Evolutionary conservation across 2,113 vertebrate species (phyloP).

Genomic region (Ginglymostoma cirratum): DNA sequence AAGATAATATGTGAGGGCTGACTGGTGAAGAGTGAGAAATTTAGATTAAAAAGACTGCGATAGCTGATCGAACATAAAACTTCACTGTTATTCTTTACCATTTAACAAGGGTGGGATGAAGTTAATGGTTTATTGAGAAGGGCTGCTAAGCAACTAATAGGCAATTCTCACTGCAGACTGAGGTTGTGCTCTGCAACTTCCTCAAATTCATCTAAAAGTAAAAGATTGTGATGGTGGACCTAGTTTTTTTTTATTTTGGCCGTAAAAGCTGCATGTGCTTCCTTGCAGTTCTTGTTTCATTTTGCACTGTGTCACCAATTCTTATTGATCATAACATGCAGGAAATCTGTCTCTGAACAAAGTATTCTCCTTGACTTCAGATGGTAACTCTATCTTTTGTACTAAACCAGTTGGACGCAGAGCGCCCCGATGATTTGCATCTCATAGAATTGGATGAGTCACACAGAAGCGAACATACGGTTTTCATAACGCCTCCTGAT

Average conservation of each 20-base stretch:
- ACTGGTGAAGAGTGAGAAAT: not conserved
- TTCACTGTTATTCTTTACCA: not conserved
- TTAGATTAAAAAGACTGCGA: not conserved
- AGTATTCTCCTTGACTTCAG: not conserved
- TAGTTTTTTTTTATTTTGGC: not conserved
- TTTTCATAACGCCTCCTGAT: constrained; percentile 93
- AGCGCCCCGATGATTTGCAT: constrained; percentile 74
- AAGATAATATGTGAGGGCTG: not conserved
- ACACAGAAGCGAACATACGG: constrained; percentile 90
- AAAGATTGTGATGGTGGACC: not conserved
- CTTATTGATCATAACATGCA: not conserved
- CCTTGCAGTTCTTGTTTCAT: not conserved
- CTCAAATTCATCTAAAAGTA: not conserved
- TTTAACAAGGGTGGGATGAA: not conserved
- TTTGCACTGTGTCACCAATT: not conserved
- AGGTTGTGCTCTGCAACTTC: not conserved
- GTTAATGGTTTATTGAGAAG: not conserved
- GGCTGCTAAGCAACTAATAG: not conserved
- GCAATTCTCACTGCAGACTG: not conserved
- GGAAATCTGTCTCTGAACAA: not conserved
- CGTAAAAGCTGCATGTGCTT: not conserved
- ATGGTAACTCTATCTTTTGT: constrained; percentile 15
- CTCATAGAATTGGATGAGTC: constrained; percentile 94
- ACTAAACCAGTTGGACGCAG: constrained; percentile 72
- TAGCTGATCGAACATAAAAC: not conserved